Evolutionary conservation across 2,113 vertebrate species (phyloP), one percentile per base, ranked within the genome.

Genomic region (Salvelinus namaycush): DNA sequence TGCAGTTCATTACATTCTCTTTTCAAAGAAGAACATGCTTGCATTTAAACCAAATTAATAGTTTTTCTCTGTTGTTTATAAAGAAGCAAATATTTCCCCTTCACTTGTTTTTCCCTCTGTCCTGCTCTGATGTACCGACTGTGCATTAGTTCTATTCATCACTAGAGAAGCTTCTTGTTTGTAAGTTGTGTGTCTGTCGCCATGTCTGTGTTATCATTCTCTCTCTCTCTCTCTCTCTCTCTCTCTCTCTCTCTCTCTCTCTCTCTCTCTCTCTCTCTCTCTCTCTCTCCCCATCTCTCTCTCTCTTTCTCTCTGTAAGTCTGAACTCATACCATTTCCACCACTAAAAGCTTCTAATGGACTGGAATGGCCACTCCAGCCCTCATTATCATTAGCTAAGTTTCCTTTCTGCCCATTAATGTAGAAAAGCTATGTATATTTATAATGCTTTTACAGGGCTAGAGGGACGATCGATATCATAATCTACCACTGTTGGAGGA

Each of bases 271-370:
- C 0, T 29, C 4, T 31, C 2, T 27, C 27, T 3, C 27, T 27
- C 27, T 27, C 27, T 2, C 27, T 27, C 27, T 0, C 27, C 2
- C 29, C 1, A 3, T 5, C 29, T 5, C 29, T 31, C 29, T 31
- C 29, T 1, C 78, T 82, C 14, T 51, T 0, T 51, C 51, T 18
- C 51, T 54, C 51, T 54, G 14, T 54, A 16, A 54, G 4, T 54
- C 83, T 84, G 86, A 93, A 91, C 85, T 90, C 90, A 90, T 88
- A 89, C 39, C 82, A 90, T 90, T 92, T 91, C 89, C 89, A 86
- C 88, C 88, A 89, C 90, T 92, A 92, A 92, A 89, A 91, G 88
- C 87, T 87, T 88, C 91, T 93, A 93, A 93, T 93, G 92, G 91
- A 92, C 90, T 89, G 83, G 85, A 92, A 92, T 93, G 90, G 90